These are phyloP conservation scores for Drosophila sturtevanti DNA, from an alignment of 1,140 invertebrate genomes.

Conservation along the genomic window DNA sequence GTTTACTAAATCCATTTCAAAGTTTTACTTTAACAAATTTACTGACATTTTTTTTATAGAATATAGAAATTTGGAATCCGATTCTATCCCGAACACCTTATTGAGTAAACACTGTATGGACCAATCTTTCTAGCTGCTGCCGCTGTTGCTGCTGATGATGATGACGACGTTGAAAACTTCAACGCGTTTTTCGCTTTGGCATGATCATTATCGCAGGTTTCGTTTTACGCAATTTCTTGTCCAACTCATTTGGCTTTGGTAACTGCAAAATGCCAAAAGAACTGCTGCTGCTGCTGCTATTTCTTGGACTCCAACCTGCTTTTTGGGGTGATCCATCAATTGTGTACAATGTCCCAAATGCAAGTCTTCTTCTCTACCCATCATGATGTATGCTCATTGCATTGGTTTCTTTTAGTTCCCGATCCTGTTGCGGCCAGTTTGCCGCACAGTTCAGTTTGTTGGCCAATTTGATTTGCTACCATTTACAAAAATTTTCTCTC, in stretches of 20 bases:
- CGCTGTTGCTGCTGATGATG: conserved; percentile 36
- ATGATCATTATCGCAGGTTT: conserved; percentile 78
- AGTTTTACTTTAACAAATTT: too few species aligned
- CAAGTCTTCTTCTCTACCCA: conserved; percentile 42
- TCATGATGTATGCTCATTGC: conserved; percentile 76
- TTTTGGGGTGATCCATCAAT: conserved; percentile 79
- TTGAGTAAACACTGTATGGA: conserved; percentile 19
- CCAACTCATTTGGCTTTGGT: conserved; percentile 72
- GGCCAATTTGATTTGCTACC: conserved; percentile 63
- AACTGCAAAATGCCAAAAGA: conserved; percentile 22
- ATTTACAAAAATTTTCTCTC: conserved; percentile 45
- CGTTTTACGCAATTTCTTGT: conserved; percentile 74
- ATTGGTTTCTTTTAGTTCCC: conserved; percentile 16
- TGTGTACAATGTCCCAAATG: conserved; percentile 55
- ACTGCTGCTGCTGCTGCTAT: background rate
- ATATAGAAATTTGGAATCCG: too few species aligned
- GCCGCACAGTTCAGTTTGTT: conserved; percentile 28
- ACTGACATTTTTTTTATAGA: too few species aligned
- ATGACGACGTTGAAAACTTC: conserved; percentile 78
- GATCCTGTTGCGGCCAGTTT: background rate
- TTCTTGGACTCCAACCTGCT: too few species aligned
- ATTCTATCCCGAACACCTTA: background rate
- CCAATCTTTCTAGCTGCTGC: conserved; percentile 14
- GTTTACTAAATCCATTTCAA: too few species aligned
- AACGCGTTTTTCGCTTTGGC: conserved; percentile 78